Conservation (phyloP, 2,888 invertebrate species). For the Margaritifera margaritifera region DNA sequence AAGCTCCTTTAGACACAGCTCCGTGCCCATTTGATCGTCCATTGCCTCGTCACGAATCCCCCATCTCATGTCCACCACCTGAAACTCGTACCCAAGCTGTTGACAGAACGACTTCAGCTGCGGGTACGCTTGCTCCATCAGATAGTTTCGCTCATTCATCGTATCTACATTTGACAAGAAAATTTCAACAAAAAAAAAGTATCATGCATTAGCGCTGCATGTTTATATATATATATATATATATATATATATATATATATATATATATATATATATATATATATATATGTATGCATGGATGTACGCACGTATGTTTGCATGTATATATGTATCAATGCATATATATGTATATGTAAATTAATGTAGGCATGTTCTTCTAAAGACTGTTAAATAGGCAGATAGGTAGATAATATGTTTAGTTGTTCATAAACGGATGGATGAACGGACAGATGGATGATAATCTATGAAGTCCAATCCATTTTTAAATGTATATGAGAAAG, state of each 20-base stretch:
- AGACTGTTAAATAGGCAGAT: too few relatives aligned
- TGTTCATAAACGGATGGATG: too few relatives aligned
- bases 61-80: constrained; percentile 68
- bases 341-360: too few relatives aligned
- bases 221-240: neutral
- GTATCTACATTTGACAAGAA: constrained; percentile 50
- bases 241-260: constrained; percentile 5
- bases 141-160: constrained; percentile 55
- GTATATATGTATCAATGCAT: too few relatives aligned
- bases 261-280: neutral
- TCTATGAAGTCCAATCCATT: too few relatives aligned
- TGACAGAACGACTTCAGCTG: constrained; percentile 59
- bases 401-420: too few relatives aligned
- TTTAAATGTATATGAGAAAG: neutral
- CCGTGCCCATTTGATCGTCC: constrained; percentile 63
- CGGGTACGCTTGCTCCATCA: constrained; percentile 63
- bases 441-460: too few relatives aligned
- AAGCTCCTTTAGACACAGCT: constrained; percentile 63
- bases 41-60: constrained; percentile 63
- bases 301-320: too few relatives aligned
- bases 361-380: too few relatives aligned
- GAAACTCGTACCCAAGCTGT: constrained; percentile 63
- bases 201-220: too few relatives aligned
- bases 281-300: neutral
- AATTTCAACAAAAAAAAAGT: neutral